Base-by-base conservation (phyloP, 2,113 vertebrate genomes). In the Hucho hucho region DNA sequence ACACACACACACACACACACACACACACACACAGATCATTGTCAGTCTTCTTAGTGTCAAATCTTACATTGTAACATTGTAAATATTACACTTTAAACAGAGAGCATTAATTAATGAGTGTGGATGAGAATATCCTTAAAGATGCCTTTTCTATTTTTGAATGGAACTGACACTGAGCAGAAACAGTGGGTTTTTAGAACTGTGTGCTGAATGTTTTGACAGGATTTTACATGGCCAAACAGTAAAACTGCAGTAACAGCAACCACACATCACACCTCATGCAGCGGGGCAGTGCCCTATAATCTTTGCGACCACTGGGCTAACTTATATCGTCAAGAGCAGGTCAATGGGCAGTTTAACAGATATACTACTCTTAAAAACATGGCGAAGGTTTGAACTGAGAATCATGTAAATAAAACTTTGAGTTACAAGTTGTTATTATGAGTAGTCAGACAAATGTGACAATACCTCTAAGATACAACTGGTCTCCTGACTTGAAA, bases 191-290 rank as follows among this genome's bases (percentile, higher is more conserved):
- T 43, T 43, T 43, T 43, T 43, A 43, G 37, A 7, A 20, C 53
- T 56, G 53, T 56, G 1, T 56, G 53, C 53, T 5, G 53, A 56
- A 46, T 29, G 24, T 22, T 24, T 49, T 24, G 43, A 25, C 53
- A 32, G 43, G 59, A 53, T 81, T 70, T 77, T 79, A 68, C 77
- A 76, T 67, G 64, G 63, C 69, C 46, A 75, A 75, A 14, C 53
- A 20, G 70, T 20, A 9, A 43, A 43, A n/a, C 22, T n/a, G 59
- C n/a, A 25, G 3, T 24, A 25, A 43, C 25, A 64, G 67, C 46
- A 0, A 83, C 79, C 79, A 81, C 86, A 85, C 80, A 82, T 83
- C 81, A 59, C 77, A 83, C 82, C 70, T 83, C 81, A 87, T 72
- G 83, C 79, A 88, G 73, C 83, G 72, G 84, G 67, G 77, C 29